Conservation (phyloP, 1,140 invertebrate genomes). For the Plectrocnemia conspersa region DNA sequence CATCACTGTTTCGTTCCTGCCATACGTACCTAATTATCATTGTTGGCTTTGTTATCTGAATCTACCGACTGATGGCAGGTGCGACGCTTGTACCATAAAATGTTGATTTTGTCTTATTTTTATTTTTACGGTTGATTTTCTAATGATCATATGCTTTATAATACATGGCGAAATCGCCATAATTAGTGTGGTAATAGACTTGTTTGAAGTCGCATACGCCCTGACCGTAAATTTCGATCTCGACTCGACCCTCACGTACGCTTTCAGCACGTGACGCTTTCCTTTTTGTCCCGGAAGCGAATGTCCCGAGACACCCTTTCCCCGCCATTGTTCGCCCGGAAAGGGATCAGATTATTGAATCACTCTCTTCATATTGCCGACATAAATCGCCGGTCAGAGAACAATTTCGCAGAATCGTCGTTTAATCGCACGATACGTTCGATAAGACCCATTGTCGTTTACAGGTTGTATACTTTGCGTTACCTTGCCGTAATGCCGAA, state of each 20-base stretch:
- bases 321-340: background rate
- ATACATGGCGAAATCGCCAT: background rate
- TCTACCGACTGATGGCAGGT: slow-evolving; percentile 17
- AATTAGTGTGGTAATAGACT: background rate
- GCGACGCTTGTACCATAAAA: no score
- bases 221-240: background rate
- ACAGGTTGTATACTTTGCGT: background rate
- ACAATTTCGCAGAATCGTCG: no score
- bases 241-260: background rate
- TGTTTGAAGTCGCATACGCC: background rate
- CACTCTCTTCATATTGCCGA: slow-evolving; percentile 5
- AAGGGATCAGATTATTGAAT: slow-evolving; percentile 1
- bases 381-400: no score
- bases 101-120: no score
- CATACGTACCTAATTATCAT: slow-evolving; percentile 17
- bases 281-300: no score
- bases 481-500: background rate
- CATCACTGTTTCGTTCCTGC: slow-evolving; percentile 10
- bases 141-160: background rate
- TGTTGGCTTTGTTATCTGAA: slow-evolving; percentile 16
- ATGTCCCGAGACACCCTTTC: background rate
- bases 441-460: background rate
- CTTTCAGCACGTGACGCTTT: no score
- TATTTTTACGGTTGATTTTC: no score
- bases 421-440: no score